Conservation (phyloP, 2,113 vertebrate species). For the Sterrhoptilus dennistouni region DNA sequence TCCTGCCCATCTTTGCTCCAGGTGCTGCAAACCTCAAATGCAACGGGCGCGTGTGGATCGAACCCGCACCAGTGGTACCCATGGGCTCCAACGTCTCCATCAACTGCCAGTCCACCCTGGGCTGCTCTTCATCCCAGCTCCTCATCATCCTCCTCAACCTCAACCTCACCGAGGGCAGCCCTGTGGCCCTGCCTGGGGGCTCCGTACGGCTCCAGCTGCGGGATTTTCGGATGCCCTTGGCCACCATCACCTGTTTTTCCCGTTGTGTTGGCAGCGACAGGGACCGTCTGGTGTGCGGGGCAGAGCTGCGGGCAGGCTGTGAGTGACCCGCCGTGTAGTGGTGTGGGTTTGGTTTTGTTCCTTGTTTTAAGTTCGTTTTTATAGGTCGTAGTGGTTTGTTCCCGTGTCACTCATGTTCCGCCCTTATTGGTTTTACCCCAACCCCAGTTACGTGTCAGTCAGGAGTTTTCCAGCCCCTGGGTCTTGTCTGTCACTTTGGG, state of each 20-base stretch:
- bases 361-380: too few relatives aligned
- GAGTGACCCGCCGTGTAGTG: slow-evolving; percentile 18
- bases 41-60: slow-evolving; percentile 64
- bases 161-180: accelerated
- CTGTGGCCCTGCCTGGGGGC: slow-evolving; percentile 34
- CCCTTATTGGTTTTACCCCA: too few relatives aligned
- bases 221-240: background rate
- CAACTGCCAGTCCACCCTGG: slow-evolving; percentile 40
- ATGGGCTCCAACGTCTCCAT: slow-evolving; percentile 74
- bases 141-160: slow-evolving; percentile 58
- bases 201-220: background rate
- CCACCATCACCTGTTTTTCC: slow-evolving; percentile 5
- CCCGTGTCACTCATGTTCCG: too few relatives aligned
- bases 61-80: slow-evolving; percentile 47
- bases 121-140: slow-evolving; percentile 18
- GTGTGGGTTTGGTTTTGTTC: too few relatives aligned
- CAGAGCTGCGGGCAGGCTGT: slow-evolving; percentile 71
- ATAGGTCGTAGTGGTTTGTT: too few relatives aligned
- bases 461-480: too few relatives aligned
- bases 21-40: slow-evolving; percentile 46
- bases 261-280: background rate
- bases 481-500: too few relatives aligned
- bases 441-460: too few relatives aligned
- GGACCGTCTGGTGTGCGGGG: slow-evolving; percentile 51
- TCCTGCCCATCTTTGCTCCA: background rate